Percentiles rank a stretch among this genome's conserved stretches.
phyloP scores from a whole-genome alignment of 2,797 vertebrate genomes.

The Monodelphis domestica region DNA sequence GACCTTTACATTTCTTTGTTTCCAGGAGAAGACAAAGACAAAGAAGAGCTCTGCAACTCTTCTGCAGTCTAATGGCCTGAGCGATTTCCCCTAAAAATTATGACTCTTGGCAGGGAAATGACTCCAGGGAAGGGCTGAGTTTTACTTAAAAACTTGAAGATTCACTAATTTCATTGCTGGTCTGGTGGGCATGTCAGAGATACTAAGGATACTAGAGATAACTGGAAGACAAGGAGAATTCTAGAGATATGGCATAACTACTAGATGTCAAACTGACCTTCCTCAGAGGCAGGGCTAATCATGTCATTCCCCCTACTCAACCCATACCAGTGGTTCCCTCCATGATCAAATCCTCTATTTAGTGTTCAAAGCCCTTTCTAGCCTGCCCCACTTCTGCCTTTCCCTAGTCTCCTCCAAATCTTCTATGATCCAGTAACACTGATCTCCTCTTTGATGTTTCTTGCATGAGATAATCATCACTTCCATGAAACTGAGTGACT shows the following conservation, averaged over 20 bases:
- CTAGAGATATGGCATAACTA: not conserved
- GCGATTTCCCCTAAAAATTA: constrained; percentile 56
- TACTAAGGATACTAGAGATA: not conserved
- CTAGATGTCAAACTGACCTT: not conserved
- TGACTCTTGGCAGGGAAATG: constrained; percentile 51
- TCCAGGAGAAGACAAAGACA: constrained; percentile 49
- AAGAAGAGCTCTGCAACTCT: constrained; percentile 55
- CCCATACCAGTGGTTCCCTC: not conserved
- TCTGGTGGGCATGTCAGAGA: constrained; percentile 22
- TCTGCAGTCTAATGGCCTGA: constrained; percentile 32
- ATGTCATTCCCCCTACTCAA: not conserved
- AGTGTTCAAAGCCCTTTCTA: not conserved
- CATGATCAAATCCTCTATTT: not conserved
- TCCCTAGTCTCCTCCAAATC: not conserved
- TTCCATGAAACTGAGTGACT: not conserved
- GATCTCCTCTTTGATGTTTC: not conserved
- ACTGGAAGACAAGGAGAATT: not conserved
- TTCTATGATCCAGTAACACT: not conserved
- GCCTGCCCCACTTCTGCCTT: not conserved
- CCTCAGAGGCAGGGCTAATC: not conserved
- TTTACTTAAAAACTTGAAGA: constrained; percentile 62
- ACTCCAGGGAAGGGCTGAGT: constrained; percentile 50
- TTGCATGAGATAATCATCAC: not conserved
- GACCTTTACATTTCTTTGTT: constrained; percentile 28
- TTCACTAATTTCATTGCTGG: constrained; percentile 49